These are phyloP conservation scores for Sparidentex hasta DNA, from an alignment of 2,797 vertebrate species.

Conservation along the genomic window DNA sequence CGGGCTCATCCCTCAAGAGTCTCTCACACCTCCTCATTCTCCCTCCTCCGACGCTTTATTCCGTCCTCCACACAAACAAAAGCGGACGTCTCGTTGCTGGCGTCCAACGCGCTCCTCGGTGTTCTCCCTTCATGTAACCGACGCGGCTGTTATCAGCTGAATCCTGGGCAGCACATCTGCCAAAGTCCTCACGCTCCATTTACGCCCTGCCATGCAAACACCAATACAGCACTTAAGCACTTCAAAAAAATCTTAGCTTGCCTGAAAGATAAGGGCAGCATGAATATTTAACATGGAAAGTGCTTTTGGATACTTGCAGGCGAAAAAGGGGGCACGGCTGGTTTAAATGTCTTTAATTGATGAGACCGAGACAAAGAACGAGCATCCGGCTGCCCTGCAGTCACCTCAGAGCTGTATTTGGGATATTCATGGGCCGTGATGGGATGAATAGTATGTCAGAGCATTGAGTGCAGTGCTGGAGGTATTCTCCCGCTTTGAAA, in stretches of 20 bases:
- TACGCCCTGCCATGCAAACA: conserved; percentile 59
- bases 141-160: conserved; percentile 58
- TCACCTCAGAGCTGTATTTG: conserved; percentile 38
- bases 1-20: conserved; percentile 52
- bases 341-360: conserved; percentile 59
- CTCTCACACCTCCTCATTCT: conserved; percentile 50
- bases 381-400: conserved; percentile 1
- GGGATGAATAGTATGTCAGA: conserved; percentile 47
- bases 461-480: conserved; percentile 16
- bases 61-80: conserved; percentile 49
- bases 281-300: conserved; percentile 79
- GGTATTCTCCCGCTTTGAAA: conserved; percentile 38
- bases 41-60: conserved; percentile 14
- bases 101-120: not conserved
- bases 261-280: conserved; percentile 69
- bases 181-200: conserved; percentile 65
- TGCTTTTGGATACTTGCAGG: conserved; percentile 65
- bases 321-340: conserved; percentile 6
- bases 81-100: conserved; percentile 37
- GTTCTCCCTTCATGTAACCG: conserved; percentile 46
- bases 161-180: conserved; percentile 59
- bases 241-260: conserved; percentile 57
- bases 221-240: conserved; percentile 67
- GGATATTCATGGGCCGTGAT: conserved; percentile 39
- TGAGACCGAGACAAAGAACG: conserved; percentile 50